Evolutionary conservation across 2,113 vertebrate genomes (phyloP).

Genomic region (Quiscalus mexicanus): DNA sequence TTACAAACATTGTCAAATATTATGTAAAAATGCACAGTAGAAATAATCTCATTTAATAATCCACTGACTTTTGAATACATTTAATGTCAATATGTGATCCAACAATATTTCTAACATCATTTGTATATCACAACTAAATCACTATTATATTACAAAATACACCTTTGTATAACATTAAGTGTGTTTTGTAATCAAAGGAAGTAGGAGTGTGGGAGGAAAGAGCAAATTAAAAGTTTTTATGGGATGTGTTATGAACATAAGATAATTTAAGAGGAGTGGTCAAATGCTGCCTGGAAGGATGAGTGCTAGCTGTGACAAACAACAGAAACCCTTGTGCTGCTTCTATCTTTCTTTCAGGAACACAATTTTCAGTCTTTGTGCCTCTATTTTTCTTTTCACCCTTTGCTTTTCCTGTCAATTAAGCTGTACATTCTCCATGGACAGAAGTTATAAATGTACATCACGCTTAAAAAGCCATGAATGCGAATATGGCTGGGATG

Average conservation of each 20-base stretch:
- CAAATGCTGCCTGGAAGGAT: not conserved
- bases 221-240: not conserved
- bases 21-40: not conserved
- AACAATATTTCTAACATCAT: not conserved
- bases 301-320: not conserved
- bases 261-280: not conserved
- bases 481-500: not conserved
- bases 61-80: not conserved
- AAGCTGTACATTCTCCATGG: not conserved
- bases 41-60: not conserved
- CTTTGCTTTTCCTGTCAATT: not conserved
- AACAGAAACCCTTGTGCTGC: not conserved
- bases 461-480: not conserved
- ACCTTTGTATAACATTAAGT: not conserved
- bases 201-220: not conserved
- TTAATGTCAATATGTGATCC: not conserved
- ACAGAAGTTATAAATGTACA: not conserved
- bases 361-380: not conserved
- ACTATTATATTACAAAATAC: not conserved
- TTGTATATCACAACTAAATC: rapidly evolving
- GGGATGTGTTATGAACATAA: not conserved
- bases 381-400: not conserved
- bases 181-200: not conserved
- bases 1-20: not conserved
- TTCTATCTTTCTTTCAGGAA: not conserved